Evolutionary conservation across 1,140 invertebrate species (phyloP).

Genomic region (Brachionus koreanus): DNA sequence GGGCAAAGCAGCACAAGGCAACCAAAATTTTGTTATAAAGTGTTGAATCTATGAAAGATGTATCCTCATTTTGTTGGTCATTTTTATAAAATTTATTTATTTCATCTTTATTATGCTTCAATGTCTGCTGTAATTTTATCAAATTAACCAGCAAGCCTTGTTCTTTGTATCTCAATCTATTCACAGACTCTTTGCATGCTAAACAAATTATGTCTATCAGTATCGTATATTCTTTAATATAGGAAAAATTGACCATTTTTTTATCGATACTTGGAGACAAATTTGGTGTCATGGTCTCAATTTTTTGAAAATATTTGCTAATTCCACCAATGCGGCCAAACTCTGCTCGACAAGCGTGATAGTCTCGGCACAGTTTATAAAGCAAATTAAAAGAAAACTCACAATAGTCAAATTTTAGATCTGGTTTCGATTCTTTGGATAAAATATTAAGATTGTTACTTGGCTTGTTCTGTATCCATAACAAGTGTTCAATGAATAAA

Average conservation of each 20-base stretch:
- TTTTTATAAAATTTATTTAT: slow-evolving; percentile 27
- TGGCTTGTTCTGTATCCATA: background rate
- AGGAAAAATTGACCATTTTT: background rate
- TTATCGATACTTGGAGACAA: background rate
- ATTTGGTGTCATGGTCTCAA: background rate
- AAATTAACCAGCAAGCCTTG: background rate
- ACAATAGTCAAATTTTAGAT: slow-evolving; percentile 8
- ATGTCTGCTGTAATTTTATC: slow-evolving; percentile 4
- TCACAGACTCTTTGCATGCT: slow-evolving; percentile 5
- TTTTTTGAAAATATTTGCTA: slow-evolving; percentile 4
- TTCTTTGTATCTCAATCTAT: slow-evolving; percentile 6
- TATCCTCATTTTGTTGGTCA: background rate
- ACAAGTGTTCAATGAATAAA: slow-evolving; percentile 30
- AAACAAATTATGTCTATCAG: slow-evolving; percentile 34
- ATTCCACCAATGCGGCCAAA: slow-evolving; percentile 38
- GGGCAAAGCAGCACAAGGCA: slow-evolving; percentile 38
- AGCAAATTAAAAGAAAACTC: slow-evolving; percentile 32
- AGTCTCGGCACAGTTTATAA: slow-evolving; percentile 20
- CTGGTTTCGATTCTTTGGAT: background rate
- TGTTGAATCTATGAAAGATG: background rate
- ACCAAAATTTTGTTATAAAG: slow-evolving; percentile 36
- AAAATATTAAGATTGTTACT: background rate
- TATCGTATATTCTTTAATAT: slow-evolving; percentile 34
- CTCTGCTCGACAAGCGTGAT: slow-evolving; percentile 35
- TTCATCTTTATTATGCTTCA: slow-evolving; percentile 24